phyloP scores from a whole-genome alignment of 2,113 vertebrate genomes.

The Oncorhynchus nerka region DNA sequence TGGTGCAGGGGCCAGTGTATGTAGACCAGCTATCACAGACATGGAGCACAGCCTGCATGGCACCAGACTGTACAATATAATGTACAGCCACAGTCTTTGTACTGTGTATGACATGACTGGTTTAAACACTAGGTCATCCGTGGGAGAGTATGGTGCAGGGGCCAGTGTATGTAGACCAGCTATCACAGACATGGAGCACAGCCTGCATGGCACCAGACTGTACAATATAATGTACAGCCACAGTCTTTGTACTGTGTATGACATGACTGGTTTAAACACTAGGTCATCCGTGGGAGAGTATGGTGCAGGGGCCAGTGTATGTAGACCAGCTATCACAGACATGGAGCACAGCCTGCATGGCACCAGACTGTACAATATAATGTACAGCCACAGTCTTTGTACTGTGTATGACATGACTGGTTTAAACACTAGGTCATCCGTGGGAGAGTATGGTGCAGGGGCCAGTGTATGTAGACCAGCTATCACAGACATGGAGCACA shows the following conservation, averaged over 20 bases:
- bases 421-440: neutral
- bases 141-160: neutral
- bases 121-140: neutral
- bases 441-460: neutral
- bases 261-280: neutral
- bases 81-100: conserved; percentile 9
- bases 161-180: neutral
- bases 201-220: conserved; percentile 26
- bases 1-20: neutral
- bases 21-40: neutral
- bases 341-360: conserved; percentile 30
- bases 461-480: neutral
- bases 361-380: conserved; percentile 7
- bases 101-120: neutral
- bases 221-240: neutral
- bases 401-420: neutral
- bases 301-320: neutral
- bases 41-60: conserved; percentile 30
- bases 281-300: neutral
- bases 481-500: conserved; percentile 17
- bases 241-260: neutral
- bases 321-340: neutral
- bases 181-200: conserved; percentile 17
- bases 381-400: conserved; percentile 9
- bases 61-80: conserved; percentile 7